phyloP scores from a whole-genome alignment of 2,888 invertebrate species.

The Euspilapteryx auroguttella region DNA sequence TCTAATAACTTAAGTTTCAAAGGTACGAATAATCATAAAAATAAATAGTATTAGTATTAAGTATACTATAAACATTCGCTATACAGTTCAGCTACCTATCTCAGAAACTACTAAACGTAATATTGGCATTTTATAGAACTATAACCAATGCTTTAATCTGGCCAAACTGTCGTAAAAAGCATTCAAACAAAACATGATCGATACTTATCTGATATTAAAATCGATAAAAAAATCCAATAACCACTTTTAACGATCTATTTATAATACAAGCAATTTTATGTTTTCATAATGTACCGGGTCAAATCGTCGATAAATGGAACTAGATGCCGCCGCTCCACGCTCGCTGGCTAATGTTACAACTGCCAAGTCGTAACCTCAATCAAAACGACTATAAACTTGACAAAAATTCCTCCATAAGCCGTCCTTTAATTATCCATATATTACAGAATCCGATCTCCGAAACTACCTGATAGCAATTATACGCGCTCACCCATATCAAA shows the following conservation, averaged over 20 bases:
- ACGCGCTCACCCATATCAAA: slow-evolving; percentile 59
- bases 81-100: too few species aligned
- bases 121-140: too few species aligned
- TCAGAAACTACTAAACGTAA: too few species aligned
- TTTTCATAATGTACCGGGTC: slow-evolving; percentile 47
- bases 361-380: slow-evolving; percentile 49
- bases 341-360: slow-evolving; percentile 7
- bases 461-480: slow-evolving; percentile 59
- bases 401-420: slow-evolving; percentile 58
- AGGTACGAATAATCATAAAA: too few species aligned
- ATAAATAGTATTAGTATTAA: too few species aligned
- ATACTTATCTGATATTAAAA: too few species aligned
- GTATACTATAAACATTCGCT: too few species aligned
- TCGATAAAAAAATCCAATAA: background rate
- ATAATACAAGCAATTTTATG: slow-evolving; percentile 32
- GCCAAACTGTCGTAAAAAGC: too few species aligned
- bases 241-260: slow-evolving; percentile 28
- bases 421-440: slow-evolving; percentile 60
- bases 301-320: slow-evolving; percentile 37
- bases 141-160: too few species aligned
- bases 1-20: too few species aligned
- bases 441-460: slow-evolving; percentile 32
- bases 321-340: slow-evolving; percentile 10
- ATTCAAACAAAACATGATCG: too few species aligned
- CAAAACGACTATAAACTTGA: slow-evolving; percentile 58